Evolutionary conservation across 2,113 vertebrate species (phyloP).

Genomic region (Electrona antarctica): DNA sequence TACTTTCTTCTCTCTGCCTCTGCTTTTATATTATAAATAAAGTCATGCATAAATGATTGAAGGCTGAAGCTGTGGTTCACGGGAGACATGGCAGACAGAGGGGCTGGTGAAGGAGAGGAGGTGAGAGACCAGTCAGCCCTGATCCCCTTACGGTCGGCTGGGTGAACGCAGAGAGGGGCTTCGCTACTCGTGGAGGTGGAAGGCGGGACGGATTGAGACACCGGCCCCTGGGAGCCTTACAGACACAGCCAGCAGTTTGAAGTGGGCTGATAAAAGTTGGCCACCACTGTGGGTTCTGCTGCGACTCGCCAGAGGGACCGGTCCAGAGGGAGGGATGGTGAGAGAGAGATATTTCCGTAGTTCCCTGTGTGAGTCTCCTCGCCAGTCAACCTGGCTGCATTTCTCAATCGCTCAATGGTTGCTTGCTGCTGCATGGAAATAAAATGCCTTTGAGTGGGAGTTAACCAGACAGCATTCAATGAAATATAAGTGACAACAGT

Average conservation of each 20-base stretch:
- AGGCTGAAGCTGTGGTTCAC: slow-evolving; percentile 41
- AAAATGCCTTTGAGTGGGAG: slow-evolving; percentile 29
- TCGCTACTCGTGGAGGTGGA: slow-evolving; percentile 27
- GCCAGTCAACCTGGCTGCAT: slow-evolving; percentile 14
- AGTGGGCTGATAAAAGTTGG: slow-evolving; percentile 66
- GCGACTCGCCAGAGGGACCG: slow-evolving; percentile 30
- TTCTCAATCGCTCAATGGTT: slow-evolving; percentile 15
- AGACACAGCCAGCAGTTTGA: slow-evolving; percentile 57
- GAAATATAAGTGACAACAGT: too few species aligned
- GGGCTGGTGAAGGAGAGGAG: slow-evolving; percentile 37
- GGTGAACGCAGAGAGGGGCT: slow-evolving; percentile 46
- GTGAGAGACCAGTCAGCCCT: slow-evolving; percentile 36
- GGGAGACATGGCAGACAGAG: not conserved
- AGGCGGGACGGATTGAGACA: slow-evolving; percentile 23
- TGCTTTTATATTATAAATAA: slow-evolving; percentile 74
- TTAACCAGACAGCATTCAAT: too few species aligned
- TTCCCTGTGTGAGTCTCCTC: slow-evolving; percentile 28
- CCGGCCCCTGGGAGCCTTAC: slow-evolving; percentile 15
- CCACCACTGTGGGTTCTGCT: slow-evolving; percentile 33
- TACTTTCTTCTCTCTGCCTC: not conserved
- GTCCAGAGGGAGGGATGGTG: not conserved
- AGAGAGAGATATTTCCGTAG: slow-evolving; percentile 28
- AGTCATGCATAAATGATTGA: slow-evolving; percentile 76
- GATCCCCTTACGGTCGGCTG: slow-evolving; percentile 52
- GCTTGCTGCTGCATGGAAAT: slow-evolving; percentile 2